Evolutionary conservation across 2,113 vertebrate species (phyloP).

Genomic region (Anser brachyrhynchus): DNA sequence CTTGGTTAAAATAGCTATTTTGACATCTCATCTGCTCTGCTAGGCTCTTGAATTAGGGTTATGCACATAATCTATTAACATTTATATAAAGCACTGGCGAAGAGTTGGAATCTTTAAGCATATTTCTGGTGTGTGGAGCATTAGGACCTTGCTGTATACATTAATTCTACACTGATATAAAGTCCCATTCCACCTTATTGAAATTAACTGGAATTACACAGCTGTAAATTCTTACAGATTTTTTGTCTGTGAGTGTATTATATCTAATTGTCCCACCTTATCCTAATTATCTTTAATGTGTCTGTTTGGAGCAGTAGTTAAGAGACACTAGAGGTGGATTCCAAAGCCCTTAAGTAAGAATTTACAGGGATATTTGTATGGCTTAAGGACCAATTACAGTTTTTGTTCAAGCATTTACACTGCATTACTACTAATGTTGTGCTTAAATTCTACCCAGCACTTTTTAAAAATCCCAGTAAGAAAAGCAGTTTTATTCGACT

Average conservation of each 20-base stretch:
- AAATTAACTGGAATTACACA: neutral
- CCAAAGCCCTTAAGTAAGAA: neutral
- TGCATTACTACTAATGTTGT: neutral
- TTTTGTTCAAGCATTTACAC: neutral
- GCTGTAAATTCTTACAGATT: neutral
- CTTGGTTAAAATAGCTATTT: neutral
- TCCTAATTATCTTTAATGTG: constrained; percentile 31
- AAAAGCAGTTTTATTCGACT: neutral
- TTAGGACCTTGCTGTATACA: neutral
- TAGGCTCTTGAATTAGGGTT: neutral
- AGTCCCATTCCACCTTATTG: neutral
- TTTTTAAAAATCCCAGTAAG: neutral
- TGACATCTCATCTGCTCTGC: neutral
- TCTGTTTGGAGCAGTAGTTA: neutral
- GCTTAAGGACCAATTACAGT: neutral
- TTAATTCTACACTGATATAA: neutral
- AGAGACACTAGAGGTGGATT: constrained; percentile 3
- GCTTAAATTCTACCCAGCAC: neutral
- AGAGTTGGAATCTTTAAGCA: neutral
- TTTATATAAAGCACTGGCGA: neutral
- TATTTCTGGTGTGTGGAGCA: neutral
- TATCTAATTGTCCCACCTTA: neutral
- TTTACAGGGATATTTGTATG: neutral
- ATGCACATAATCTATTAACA: neutral
- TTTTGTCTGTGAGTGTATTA: neutral